A percentile compares a stretch with the other conserved stretches of the same genome.
These are phyloP conservation scores for Montipora efflorescens DNA, from an alignment of 64 coral and sea anemone species.

Conservation along the genomic window DNA sequence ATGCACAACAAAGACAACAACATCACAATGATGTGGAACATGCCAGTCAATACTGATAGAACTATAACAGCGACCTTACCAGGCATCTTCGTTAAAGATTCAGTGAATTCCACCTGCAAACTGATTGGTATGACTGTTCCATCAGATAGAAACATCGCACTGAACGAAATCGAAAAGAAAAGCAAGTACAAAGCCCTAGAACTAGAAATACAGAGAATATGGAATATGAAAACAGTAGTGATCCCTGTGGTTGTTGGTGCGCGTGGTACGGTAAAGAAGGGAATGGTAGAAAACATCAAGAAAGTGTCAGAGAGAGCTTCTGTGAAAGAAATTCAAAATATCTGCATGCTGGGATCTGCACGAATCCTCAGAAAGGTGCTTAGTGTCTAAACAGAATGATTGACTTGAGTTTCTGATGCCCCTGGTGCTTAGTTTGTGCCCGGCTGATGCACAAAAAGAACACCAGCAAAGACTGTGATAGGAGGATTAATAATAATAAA, in stretches of 20 bases:
- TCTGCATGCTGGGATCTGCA: not conserved
- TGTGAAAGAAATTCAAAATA: not conserved
- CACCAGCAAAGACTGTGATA: not conserved
- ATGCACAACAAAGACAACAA: no score
- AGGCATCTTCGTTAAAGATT: not conserved
- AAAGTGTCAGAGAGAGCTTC: not conserved
- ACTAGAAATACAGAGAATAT: not conserved
- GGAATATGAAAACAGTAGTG: not conserved
- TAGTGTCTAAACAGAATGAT: not conserved
- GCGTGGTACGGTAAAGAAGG: not conserved
- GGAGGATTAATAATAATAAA: not conserved
- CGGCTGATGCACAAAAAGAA: not conserved
- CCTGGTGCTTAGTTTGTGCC: not conserved
- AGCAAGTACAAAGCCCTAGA: not conserved
- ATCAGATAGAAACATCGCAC: not conserved
- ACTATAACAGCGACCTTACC: no score
- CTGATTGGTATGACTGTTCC: not conserved
- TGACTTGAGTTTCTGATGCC: not conserved
- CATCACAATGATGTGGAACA: no score
- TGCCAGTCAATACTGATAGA: no score
- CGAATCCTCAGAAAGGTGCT: not conserved
- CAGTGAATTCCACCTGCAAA: not conserved
- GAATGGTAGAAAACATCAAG: not conserved
- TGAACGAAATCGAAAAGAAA: not conserved
- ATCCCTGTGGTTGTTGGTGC: not conserved